Conservation (phyloP, 1,140 invertebrate species). For the Odontomachus brunneus region DNA sequence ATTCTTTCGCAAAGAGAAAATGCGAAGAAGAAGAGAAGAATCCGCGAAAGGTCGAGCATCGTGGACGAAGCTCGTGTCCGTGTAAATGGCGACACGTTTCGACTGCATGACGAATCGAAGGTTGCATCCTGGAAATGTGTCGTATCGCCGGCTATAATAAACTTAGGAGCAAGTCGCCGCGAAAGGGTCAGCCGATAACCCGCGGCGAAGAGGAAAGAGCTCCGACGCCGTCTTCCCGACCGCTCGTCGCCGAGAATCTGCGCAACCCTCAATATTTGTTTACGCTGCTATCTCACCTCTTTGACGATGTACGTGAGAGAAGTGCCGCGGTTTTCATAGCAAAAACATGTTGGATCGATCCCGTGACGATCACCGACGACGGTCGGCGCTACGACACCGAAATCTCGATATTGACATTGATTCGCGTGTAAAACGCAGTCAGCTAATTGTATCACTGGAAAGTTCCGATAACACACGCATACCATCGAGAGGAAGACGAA, state of each 20-base stretch:
- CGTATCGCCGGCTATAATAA: slow-evolving; percentile 59
- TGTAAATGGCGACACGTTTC: slow-evolving; percentile 57
- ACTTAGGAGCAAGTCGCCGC: slow-evolving; percentile 42
- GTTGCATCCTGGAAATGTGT: slow-evolving; percentile 53
- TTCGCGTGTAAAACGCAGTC: no score
- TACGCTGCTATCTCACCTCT: slow-evolving; percentile 27
- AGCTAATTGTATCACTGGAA: no score
- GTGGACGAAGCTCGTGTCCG: neutral
- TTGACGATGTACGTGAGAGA: slow-evolving; percentile 14
- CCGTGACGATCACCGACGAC: no score
- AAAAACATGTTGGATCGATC: no score
- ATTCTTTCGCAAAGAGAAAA: neutral
- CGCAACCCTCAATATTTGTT: slow-evolving; percentile 6
- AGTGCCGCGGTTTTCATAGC: no score
- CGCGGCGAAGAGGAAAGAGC: slow-evolving; percentile 28
- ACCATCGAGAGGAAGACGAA: no score
- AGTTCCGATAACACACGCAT: no score
- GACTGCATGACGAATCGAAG: slow-evolving; percentile 65
- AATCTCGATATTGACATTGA: no score
- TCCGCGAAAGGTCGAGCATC: neutral
- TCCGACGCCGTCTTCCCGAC: slow-evolving; percentile 23
- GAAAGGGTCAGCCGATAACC: slow-evolving; percentile 64
- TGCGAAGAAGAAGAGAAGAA: neutral
- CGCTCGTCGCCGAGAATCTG: slow-evolving; percentile 17
- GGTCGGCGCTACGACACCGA: no score